Evolutionary conservation across 2,113 vertebrate genomes (phyloP), one percentile per base, ranked within the genome.

Genomic region (Tragelaphus imberbis): DNA sequence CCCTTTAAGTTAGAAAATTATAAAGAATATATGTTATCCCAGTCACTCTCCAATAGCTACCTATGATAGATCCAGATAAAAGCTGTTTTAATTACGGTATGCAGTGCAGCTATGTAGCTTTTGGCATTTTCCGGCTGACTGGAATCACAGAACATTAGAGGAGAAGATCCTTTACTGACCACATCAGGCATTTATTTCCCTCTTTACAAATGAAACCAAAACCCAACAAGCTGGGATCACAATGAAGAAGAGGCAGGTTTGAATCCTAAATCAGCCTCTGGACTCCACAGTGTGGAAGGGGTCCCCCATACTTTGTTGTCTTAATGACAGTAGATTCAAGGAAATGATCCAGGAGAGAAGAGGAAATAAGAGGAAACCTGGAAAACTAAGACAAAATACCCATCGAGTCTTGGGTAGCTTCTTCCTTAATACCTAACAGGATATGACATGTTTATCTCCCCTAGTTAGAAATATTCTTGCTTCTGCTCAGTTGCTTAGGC

Each of bases 1-100:
- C 59, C 30, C 30, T 97, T 92, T 63, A 77, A 93, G 77, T 94
- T 88, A 91, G 21, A 97, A 96, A 94, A 91, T 87, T 86, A 79
- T 79, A 47, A 98, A 94, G 80, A 97, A 79, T 94, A 49, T 86
- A 49, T 88, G 25, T 89, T 86, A 89, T 95, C 17, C n/a, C 30
- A 28, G 8, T n/a, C 55, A 15, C 40, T 86, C n/a, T 97, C 79
- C 92, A 97, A 90, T 75, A 92, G 91, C 96, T 95, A 81, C 19
- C 68, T 94, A 28, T 77, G 68, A 89, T 2, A 79, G 58, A 95
- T 44, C 49, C 65, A 96, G 82, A 84, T 56, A 91, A 93, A 97
- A 91, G 40, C 47, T 80, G 25, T 30, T 95, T 96, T 96, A 96
- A 93, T 97, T 90, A 94, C 7, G 55, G 49, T 49, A 75, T 51